Evolutionary conservation across 2,888 invertebrate genomes (phyloP), one percentile per base, ranked within the genome.

Genomic region (Apomyelois bistriatella): DNA sequence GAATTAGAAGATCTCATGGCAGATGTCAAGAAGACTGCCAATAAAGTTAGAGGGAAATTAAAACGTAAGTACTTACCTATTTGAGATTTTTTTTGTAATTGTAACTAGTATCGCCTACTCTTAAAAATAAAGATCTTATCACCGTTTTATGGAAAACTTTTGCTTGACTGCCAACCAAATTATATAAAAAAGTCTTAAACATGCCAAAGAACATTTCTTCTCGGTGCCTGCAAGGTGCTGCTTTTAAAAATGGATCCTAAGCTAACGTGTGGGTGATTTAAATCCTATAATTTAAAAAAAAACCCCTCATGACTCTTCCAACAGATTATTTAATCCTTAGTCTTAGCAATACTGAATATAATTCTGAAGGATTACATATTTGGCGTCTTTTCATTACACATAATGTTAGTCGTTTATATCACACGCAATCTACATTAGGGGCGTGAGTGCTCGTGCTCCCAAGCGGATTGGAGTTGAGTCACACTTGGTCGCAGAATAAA

Each of bases 1-100:
- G 99, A 99, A 92, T 92, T 99, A 88, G 99, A 99, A 93, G 99
- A 99, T 93, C 94, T 99, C 79, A 99, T 99, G 99, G 98, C 98
- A 81, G 99, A 99, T 86, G 99, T 99, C 82, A 99, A 99, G 94
- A 98, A 99, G 94, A 98, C 98, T 91, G 99, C 99, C 91, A 99
- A 99, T 93, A 99, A 98, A 96, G 99, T 99, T 80, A 95, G 99
- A 92, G 97, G 97, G 90, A 99, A 98, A 92, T 96, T 99, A 94
- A 99, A 99, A 94, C 95, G 97, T 97, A 89, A 92, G 92, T 91
- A 58, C 46, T 10, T 32, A 32, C 32, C 7, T 32, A 4, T 7
- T 4, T 32, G 32, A 3, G 5, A 22, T 2, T 22, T 22, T 22
- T 22, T 22, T 22, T 2, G 22, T 22, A n/a, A n/a, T n/a, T n/a